phyloP scores from a whole-genome alignment of 1,140 invertebrate genomes.

The Acyrthosiphon pisum region DNA sequence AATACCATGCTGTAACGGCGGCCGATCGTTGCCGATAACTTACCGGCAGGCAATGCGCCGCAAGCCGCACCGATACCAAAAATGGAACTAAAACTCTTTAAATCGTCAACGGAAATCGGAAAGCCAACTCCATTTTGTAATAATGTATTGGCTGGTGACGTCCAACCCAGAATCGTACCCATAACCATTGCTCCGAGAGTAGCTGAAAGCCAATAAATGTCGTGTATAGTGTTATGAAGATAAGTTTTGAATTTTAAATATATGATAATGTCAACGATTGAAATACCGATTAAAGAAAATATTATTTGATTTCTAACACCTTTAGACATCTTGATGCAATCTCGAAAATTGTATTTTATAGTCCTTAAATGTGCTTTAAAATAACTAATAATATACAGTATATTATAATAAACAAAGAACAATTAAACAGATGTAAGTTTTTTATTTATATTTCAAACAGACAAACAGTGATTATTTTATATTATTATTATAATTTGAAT shows the following conservation, averaged over 20 bases:
- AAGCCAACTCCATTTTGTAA: constrained; percentile 63
- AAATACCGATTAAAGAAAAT: background rate
- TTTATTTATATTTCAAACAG: background rate
- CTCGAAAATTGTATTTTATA: background rate
- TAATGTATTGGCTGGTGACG: constrained; percentile 77
- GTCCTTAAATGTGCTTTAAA: background rate
- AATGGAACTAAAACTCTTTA: constrained; percentile 70
- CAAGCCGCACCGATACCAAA: constrained; percentile 81
- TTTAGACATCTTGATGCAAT: background rate
- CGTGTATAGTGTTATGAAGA: background rate
- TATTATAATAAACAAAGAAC: background rate
- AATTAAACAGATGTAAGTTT: background rate
- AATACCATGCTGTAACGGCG: constrained; percentile 55
- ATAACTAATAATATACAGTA: background rate
- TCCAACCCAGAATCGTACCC: constrained; percentile 80
- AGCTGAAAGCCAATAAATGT: constrained; percentile 65
- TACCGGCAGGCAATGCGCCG: constrained; percentile 69
- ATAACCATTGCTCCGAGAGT: constrained; percentile 74
- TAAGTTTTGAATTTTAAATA: background rate
- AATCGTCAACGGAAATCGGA: constrained; percentile 59
- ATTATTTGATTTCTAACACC: background rate
- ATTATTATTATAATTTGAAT: too few species aligned
- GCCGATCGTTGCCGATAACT: constrained; percentile 48
- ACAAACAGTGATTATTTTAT: too few species aligned
- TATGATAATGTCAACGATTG: background rate